These are phyloP conservation scores for Dinothrombium tinctorium DNA, from an alignment of 1,140 invertebrate species.

Conservation along the genomic window DNA sequence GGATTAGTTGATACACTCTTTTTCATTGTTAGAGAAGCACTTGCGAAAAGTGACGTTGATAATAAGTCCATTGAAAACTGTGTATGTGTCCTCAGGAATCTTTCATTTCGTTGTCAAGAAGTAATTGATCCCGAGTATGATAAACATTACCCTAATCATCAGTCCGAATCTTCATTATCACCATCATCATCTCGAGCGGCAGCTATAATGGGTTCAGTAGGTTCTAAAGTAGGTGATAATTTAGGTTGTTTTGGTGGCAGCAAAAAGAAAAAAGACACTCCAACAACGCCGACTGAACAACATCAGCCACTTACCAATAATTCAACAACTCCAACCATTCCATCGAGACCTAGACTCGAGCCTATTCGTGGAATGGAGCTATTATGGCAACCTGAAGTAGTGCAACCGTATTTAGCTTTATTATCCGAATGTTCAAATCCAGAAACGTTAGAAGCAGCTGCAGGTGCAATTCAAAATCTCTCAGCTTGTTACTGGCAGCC, in stretches of 20 bases:
- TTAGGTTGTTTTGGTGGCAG: conserved; percentile 77
- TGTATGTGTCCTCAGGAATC: conserved; percentile 82
- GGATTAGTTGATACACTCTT: conserved; percentile 79
- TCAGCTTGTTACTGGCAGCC: conserved; percentile 86
- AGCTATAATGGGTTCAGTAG: conserved; percentile 11
- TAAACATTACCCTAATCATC: conserved; percentile 37
- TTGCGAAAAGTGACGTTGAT: conserved; percentile 80
- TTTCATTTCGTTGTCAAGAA: conserved; percentile 87
- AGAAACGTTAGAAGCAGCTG: conserved; percentile 87
- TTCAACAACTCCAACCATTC: background rate
- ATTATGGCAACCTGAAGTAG: conserved; percentile 81
- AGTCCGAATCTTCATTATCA: background rate
- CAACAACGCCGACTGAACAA: conserved; percentile 2
- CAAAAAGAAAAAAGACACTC: conserved; percentile 69
- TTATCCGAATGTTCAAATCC: conserved; percentile 88
- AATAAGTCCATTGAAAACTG: conserved; percentile 97
- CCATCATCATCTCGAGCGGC: conserved; percentile 5
- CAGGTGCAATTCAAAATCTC: conserved; percentile 88
- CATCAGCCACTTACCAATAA: background rate
- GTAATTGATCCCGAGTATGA: conserved; percentile 90
- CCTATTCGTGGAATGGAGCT: conserved; percentile 65
- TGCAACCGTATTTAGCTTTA: conserved; percentile 71
- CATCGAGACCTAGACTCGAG: conserved; percentile 22
- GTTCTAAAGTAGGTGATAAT: conserved; percentile 40
- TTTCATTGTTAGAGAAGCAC: conserved; percentile 62